These are phyloP conservation scores for Rachycentron canadum DNA, from an alignment of 2,797 vertebrate genomes.

Conservation along the genomic window DNA sequence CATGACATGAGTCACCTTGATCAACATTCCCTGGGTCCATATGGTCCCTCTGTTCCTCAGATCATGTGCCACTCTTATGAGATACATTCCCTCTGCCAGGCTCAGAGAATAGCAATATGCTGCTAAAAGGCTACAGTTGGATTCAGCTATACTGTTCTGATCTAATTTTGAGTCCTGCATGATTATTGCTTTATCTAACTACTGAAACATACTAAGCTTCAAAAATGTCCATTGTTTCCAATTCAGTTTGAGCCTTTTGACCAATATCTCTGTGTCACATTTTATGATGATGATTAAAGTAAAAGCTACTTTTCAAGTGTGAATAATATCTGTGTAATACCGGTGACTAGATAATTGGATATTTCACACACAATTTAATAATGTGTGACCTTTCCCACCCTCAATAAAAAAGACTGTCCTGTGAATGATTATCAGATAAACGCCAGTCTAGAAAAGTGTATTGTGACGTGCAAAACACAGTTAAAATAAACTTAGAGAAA, in stretches of 20 bases:
- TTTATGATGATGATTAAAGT: not conserved
- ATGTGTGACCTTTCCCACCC: constrained; percentile 35
- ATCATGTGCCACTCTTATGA: constrained; percentile 52
- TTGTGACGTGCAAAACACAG: too few species aligned
- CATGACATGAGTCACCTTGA: constrained; percentile 81
- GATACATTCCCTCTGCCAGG: constrained; percentile 20
- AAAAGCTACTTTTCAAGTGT: not conserved
- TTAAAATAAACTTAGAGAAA: not conserved
- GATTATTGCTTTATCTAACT: not conserved
- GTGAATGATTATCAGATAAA: constrained; percentile 29
- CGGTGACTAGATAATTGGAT: constrained; percentile 12
- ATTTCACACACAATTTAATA: constrained; percentile 16
- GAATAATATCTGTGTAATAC: too few species aligned
- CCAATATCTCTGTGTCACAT: not conserved
- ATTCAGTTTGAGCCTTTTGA: not conserved
- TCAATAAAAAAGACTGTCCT: constrained; percentile 23
- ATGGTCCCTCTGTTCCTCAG: constrained; percentile 72
- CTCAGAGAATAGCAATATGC: constrained; percentile 33
- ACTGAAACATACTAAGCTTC: not conserved
- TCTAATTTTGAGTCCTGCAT: not conserved
- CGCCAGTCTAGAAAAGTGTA: not conserved
- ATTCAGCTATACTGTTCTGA: constrained; percentile 6
- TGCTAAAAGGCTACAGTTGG: constrained; percentile 6
- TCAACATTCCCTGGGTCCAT: constrained; percentile 74
- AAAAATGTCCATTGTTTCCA: not conserved